Evolutionary conservation across 2,113 vertebrate species (phyloP).

Genomic region (Pelmatolapia mariae): DNA sequence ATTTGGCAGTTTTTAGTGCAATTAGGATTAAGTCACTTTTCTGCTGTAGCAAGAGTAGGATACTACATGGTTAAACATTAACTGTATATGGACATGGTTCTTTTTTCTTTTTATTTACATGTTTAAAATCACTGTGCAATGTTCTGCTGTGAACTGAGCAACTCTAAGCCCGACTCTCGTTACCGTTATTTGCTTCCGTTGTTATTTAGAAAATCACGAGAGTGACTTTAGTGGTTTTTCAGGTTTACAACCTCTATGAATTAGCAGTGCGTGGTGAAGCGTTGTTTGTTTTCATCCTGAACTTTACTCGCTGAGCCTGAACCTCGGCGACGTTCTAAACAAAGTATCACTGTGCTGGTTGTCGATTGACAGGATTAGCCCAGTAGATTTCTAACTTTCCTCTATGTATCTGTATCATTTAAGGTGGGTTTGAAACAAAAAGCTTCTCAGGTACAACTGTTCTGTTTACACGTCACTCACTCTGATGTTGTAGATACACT

Average conservation of each 20-base stretch:
- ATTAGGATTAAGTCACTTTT: neutral
- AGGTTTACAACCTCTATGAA: conserved; percentile 16
- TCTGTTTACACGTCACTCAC: conserved; percentile 62
- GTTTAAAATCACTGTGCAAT: conserved; percentile 50
- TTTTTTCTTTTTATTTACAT: neutral
- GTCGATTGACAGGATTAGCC: neutral
- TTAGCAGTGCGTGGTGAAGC: neutral
- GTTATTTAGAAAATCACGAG: neutral
- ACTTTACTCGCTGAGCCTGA: conserved; percentile 31
- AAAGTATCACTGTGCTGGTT: conserved; percentile 9
- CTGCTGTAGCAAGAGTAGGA: neutral
- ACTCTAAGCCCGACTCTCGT: neutral
- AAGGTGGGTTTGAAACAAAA: conserved; percentile 20
- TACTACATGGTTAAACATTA: neutral
- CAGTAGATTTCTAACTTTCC: neutral
- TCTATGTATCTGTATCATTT: conserved; percentile 17
- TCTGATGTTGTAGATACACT: conserved; percentile 49
- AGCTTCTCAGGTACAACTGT: conserved; percentile 69
- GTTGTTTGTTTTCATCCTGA: conserved; percentile 15
- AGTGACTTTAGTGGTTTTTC: neutral
- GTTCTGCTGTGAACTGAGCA: conserved; percentile 33
- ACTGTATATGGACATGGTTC: conserved; percentile 12
- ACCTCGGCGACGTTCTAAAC: neutral
- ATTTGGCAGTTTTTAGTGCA: neutral
- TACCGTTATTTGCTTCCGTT: neutral